Conservation (phyloP, 2,888 invertebrate genomes). For the Altica lythri region DNA sequence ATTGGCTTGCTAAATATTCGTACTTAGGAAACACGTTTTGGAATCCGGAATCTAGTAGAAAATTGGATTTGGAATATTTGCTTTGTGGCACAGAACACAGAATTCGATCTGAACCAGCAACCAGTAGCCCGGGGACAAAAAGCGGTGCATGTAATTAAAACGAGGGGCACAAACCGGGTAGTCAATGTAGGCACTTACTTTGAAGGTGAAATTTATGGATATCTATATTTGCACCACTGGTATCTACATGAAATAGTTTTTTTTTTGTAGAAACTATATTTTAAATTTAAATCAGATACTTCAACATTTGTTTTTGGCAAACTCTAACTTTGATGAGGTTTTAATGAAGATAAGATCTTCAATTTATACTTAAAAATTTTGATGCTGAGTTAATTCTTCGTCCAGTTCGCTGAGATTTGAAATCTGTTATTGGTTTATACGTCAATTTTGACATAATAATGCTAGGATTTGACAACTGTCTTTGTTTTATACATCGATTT, state of each 20-base stretch:
- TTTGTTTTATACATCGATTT: too few relatives aligned
- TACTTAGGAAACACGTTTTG: not conserved
- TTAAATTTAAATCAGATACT: too few relatives aligned
- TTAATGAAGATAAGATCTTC: too few relatives aligned
- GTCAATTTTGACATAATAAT: too few relatives aligned
- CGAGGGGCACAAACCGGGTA: constrained; percentile 26
- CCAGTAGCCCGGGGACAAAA: constrained; percentile 31
- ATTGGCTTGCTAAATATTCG: not conserved
- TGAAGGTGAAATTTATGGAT: not conserved
- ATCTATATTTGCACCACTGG: constrained; percentile 21
- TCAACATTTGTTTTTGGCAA: too few relatives aligned
- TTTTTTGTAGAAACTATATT: not conserved
- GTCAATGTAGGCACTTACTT: constrained; percentile 19
- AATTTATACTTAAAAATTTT: too few relatives aligned
- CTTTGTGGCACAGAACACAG: constrained; percentile 21
- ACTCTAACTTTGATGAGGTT: too few relatives aligned
- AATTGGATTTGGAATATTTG: constrained; percentile 28
- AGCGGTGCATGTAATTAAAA: constrained; percentile 43
- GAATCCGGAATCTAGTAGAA: constrained; percentile 9
- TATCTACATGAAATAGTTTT: not conserved
- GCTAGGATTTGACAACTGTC: too few relatives aligned
- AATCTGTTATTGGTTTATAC: too few relatives aligned
- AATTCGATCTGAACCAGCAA: too few relatives aligned
- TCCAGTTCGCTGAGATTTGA: too few relatives aligned
- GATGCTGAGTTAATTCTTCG: too few relatives aligned